Percentiles rank a stretch among this genome's conserved stretches.
Conservation (phyloP, 1,140 invertebrate genomes). For the Anthonomus grandis region DNA sequence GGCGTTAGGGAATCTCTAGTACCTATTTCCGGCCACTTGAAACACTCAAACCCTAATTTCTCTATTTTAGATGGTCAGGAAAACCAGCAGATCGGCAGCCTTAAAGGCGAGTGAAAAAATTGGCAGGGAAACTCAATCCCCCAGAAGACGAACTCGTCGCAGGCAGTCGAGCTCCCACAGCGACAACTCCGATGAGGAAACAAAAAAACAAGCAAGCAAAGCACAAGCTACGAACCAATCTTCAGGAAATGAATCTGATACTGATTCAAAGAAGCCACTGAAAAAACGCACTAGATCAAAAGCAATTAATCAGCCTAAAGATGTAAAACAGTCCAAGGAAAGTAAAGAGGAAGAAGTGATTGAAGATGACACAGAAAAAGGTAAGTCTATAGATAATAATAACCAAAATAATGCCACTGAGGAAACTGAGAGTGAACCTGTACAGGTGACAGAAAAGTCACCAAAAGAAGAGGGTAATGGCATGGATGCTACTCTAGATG, state of each 20-base stretch:
- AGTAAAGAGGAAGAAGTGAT: constrained; percentile 31
- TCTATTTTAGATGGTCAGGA: constrained; percentile 21
- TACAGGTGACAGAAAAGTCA: constrained; percentile 46
- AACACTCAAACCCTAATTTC: too few species aligned
- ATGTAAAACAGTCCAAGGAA: background rate
- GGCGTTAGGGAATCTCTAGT: too few species aligned
- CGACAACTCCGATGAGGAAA: constrained; percentile 17
- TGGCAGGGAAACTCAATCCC: constrained; percentile 10
- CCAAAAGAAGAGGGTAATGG: constrained; percentile 33
- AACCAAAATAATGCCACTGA: constrained; percentile 38
- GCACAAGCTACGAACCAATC: constrained; percentile 12
- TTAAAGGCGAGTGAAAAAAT: constrained; percentile 21
- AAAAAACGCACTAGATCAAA: constrained; percentile 19
- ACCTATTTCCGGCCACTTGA: too few species aligned
- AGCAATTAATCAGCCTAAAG: background rate
- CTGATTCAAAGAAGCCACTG: constrained; percentile 20
- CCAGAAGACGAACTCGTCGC: constrained; percentile 3
- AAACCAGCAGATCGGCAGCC: constrained; percentile 11
- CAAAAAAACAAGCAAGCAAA: background rate
- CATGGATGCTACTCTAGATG: constrained; percentile 30
- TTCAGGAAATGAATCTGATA: constrained; percentile 18
- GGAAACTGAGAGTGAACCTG: constrained; percentile 44
- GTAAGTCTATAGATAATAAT: constrained; percentile 48
- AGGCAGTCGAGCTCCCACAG: constrained; percentile 13
- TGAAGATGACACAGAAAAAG: constrained; percentile 42